A percentile compares a stretch with the other conserved stretches of the same genome.
phyloP scores from a whole-genome alignment of 2,113 vertebrate species.

The Suncus etruscus region DNA sequence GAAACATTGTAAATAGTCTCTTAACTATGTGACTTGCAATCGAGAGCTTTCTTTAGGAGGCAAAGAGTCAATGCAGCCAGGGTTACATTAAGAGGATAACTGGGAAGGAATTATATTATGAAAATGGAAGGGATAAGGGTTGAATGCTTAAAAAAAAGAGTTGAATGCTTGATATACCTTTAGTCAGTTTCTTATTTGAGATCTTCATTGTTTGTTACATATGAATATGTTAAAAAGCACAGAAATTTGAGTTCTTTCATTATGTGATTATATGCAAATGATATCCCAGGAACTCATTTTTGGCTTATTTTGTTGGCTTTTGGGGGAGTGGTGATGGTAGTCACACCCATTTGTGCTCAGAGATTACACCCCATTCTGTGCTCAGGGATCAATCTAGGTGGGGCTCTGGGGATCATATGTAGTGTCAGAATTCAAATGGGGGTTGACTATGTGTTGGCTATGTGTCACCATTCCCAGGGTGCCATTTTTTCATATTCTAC shows the following conservation, averaged over 20 bases:
- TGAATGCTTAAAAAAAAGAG: not conserved
- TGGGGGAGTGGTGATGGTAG: too few relatives aligned
- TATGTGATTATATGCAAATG: not conserved
- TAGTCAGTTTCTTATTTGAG: not conserved
- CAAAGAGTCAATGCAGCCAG: slow-evolving; percentile 13
- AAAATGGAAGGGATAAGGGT: slow-evolving; percentile 11
- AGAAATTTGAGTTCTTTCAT: not conserved
- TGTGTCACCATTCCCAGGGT: not conserved
- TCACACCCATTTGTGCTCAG: too few relatives aligned
- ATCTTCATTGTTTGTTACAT: not conserved
- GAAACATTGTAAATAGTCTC: slow-evolving; percentile 14
- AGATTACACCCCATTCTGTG: too few relatives aligned
- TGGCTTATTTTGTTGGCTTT: not conserved
- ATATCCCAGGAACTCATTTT: not conserved
- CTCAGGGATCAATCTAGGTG: too few relatives aligned
- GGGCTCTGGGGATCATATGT: too few relatives aligned
- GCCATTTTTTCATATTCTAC: slow-evolving; percentile 5
- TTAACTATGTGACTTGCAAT: slow-evolving; percentile 31
- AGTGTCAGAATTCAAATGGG: too few relatives aligned
- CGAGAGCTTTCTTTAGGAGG: slow-evolving; percentile 24
- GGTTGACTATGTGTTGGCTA: too few relatives aligned
- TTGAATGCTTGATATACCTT: not conserved
- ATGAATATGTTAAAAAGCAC: not conserved
- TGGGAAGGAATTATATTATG: not conserved
- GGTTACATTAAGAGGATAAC: slow-evolving; percentile 2